Conservation (phyloP, 2,113 vertebrate species). For the Percopsis transmontana region DNA sequence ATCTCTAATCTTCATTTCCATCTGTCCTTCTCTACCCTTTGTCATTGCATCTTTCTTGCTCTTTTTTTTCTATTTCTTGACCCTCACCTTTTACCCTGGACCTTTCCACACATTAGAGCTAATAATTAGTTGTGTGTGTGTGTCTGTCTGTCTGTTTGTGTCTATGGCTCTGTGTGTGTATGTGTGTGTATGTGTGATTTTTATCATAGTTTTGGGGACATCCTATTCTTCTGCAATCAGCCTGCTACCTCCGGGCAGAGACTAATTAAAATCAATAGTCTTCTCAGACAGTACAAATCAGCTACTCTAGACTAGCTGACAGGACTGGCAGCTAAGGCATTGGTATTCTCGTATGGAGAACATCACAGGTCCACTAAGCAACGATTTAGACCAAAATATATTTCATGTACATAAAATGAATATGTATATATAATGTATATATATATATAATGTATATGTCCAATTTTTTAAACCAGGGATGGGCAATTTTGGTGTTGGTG, state of each 20-base stretch:
- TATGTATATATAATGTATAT: no score
- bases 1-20: constrained; percentile 67
- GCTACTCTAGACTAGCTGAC: constrained; percentile 47
- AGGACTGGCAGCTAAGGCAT: constrained; percentile 52
- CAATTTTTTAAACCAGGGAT: no score
- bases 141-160: constrained; percentile 40
- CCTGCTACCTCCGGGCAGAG: constrained; percentile 92
- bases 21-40: no score
- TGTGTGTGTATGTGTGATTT: constrained; percentile 68
- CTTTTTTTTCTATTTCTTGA: no score
- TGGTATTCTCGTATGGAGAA: constrained; percentile 5
- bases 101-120: constrained; percentile 85
- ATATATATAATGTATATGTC: no score
- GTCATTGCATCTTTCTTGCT: no score
- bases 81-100: not conserved
- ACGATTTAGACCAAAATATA: no score
- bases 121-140: constrained; percentile 86
- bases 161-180: constrained; percentile 12
- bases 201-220: constrained; percentile 92
- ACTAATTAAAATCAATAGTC: constrained; percentile 99
- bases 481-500: no score
- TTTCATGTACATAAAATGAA: no score
- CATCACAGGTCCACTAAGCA: not conserved
- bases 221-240: constrained; percentile 86
- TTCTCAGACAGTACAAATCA: constrained; percentile 72